Evolutionary conservation across 2,797 vertebrate species (phyloP), one percentile per base, ranked within the genome.

Genomic region (Paguma larvata): DNA sequence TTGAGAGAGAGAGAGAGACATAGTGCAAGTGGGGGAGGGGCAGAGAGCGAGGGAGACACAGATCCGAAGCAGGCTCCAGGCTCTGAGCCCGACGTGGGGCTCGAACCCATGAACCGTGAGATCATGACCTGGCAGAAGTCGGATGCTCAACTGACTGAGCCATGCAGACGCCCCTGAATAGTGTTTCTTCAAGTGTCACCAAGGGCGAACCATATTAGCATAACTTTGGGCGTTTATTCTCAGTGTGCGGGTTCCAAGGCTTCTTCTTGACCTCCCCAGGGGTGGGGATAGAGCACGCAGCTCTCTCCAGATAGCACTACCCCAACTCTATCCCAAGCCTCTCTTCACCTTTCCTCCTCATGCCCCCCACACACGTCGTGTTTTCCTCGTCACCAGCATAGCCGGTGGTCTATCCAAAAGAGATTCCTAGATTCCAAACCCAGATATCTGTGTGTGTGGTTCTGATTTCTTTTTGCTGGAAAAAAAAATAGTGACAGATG

Each of bases 381-480:
- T 68, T 88, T 90, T 92, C 41, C 38, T 79, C 44, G 62, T 73
- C 38, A 94, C 30, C 38, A 8, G 19, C 21, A 67, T 34, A 73
- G 75, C 25, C 53, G 72, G 14, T 23, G n/a, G 63, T 32, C 70
- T 44, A 65, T 14, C 12, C 73, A 83, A 75, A 97, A 96, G 19
- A 44, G 30, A 75, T 56, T 63, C 44, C 14, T 77, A 51, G 59
- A 72, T 44, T 67, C 48, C 53, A 53, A 82, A 56, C 23, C 67
- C 73, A 85, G 78, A 86, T 79, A 65, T 59, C n/a, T 34, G 16
- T 30, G 56, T 30, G 56, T 92, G 12, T 85, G 32, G 44, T 85
- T 86, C 46, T 96, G 59, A 87, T 77, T 92, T 84, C 25, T 80
- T 65, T 95, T 86, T 68, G 38, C 19, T 80, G 32, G 34, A 46